Evolutionary conservation across 2,113 vertebrate genomes (phyloP).

Genomic region (Corynorhinus townsendii): DNA sequence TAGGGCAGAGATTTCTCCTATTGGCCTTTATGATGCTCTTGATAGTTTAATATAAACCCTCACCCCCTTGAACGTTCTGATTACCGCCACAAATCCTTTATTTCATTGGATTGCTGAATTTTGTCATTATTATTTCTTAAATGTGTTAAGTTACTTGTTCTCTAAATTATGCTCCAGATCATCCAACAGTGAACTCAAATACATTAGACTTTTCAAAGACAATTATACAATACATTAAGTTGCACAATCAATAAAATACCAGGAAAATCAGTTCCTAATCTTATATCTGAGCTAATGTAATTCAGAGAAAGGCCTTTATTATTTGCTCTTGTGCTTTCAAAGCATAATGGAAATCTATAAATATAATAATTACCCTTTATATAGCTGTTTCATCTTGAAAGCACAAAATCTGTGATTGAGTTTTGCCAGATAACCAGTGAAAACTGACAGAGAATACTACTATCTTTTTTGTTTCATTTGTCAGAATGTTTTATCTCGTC

Average conservation of each 20-base stretch:
- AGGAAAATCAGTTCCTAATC: constrained; percentile 34
- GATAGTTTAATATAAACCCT: neutral
- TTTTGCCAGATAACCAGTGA: constrained; percentile 47
- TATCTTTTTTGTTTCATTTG: constrained; percentile 53
- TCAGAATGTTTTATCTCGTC: constrained; percentile 42
- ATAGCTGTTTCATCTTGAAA: constrained; percentile 48
- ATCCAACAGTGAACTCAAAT: constrained; percentile 14
- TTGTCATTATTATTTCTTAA: constrained; percentile 30
- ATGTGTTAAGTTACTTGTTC: constrained; percentile 5
- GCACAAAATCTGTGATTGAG: constrained; percentile 39
- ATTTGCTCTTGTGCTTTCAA: constrained; percentile 64
- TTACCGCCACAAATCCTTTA: neutral
- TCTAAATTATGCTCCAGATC: constrained; percentile 31
- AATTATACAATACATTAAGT: constrained; percentile 53
- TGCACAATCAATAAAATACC: constrained; percentile 50
- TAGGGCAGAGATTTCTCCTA: neutral
- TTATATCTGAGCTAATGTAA: constrained; percentile 28
- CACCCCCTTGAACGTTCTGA: neutral
- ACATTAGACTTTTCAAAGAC: constrained; percentile 45
- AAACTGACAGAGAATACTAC: constrained; percentile 11
- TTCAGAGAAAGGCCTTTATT: constrained; percentile 50
- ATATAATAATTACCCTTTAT: constrained; percentile 61
- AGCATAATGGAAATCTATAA: constrained; percentile 58
- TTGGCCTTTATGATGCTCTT: neutral
- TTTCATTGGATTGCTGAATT: neutral